Evolutionary conservation across 2,888 invertebrate species (phyloP), one percentile per base, ranked within the genome.

Genomic region (Sphaerophoria taeniata): DNA sequence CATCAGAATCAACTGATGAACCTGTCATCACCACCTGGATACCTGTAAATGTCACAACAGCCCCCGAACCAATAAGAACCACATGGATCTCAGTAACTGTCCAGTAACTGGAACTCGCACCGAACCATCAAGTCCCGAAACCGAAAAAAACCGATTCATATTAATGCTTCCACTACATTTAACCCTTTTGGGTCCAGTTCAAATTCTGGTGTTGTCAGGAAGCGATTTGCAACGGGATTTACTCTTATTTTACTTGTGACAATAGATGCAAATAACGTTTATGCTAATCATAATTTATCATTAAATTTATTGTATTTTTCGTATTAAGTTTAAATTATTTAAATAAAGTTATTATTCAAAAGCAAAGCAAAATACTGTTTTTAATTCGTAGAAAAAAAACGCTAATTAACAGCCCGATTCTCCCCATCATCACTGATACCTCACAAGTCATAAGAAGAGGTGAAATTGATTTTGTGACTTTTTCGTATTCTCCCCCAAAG

Each of bases 1-100:
- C 61, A 45, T 14, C 33, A 0, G 0, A 43, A 61, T 31, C 45
- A 31, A 61, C 63, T 11, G 4, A 14, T 33, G 9, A n/a, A 14
- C 63, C 31, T 4, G 14, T 47, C 0, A 34, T 34, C 16, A 47
- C 45, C 4, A 61, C 63, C 14, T 63, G 63, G 47, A 47, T 47
- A 47, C 63, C 63, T 2, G 47, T 63, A 0, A 14, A 3, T 3
- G 63, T 47, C 3, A 45, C 45, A 61, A n/a, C 31, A 33, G 33
- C 45, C 33, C 24, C 24, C 6, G 11, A 47, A 47, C 60, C 43
- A 0, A 14, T 60, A 16, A 1, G 11, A 12, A 63, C 61, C 5
- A 63, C 61, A 33, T 47, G 61, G 61, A 47, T 63, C 14, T 47
- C 61, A 33, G 14, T 63, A 11, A 33, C 14, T 14, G 61, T 63